Conservation (phyloP, 2,113 vertebrate genomes). For the Oreochromis tanganicae region DNA sequence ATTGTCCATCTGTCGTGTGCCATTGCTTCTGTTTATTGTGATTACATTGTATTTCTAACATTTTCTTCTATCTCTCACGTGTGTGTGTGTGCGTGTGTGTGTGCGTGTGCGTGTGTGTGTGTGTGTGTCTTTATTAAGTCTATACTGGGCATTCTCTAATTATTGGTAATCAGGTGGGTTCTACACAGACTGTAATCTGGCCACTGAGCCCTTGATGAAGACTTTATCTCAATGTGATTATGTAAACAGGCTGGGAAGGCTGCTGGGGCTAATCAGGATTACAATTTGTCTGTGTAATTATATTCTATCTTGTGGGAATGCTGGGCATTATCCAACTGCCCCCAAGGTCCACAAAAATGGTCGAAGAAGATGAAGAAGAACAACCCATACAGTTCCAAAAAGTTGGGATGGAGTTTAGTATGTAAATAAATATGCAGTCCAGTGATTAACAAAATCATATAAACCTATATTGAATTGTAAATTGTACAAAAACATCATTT, state of each 20-base stretch:
- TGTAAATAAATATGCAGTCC: background rate
- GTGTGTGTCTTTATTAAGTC: background rate
- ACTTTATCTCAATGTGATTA: conserved; percentile 63
- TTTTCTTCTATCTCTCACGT: background rate
- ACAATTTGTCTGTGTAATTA: conserved; percentile 70
- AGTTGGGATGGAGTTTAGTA: background rate
- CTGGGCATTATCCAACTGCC: conserved; percentile 44
- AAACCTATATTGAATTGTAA: background rate
- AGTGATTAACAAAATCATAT: background rate
- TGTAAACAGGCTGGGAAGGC: conserved; percentile 60
- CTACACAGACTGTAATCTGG: conserved; percentile 54
- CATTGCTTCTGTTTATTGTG: background rate
- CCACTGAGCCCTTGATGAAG: conserved; percentile 58
- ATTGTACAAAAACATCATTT: background rate
- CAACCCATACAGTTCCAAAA: background rate
- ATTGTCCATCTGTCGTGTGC: conserved; percentile 16
- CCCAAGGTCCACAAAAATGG: conserved; percentile 9
- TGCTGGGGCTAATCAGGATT: conserved; percentile 66
- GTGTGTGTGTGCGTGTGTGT: background rate
- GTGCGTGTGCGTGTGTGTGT: background rate
- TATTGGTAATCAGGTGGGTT: conserved; percentile 46
- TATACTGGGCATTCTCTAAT: conserved; percentile 28
- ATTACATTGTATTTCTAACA: background rate
- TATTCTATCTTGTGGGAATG: conserved; percentile 52
- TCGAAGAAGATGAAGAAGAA: background rate